Base-by-base conservation (phyloP, 2,797 vertebrate genomes). In the Anabas testudineus region DNA sequence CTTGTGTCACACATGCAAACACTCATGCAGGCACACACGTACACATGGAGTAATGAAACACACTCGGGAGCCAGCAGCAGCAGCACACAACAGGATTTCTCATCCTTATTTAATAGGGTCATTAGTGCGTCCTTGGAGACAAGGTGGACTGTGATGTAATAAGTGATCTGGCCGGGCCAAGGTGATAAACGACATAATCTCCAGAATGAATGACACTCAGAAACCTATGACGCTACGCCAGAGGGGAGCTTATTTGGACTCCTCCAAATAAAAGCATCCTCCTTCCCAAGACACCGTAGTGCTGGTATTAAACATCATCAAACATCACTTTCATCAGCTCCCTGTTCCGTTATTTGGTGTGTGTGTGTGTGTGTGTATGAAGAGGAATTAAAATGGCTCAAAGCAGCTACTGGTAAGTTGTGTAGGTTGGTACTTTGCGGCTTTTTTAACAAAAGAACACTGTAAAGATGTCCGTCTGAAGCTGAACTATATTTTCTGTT, bases 121-220 rank as follows among this genome's bases (percentile, higher is more conserved):
- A 59, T 83, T 87, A 84, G 72, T 32, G 74, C 80, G 89, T 88
- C 91, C 90, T 91, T 92, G 87, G 81, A 87, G 77, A 88, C 39
- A 58, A 80, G 80, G 73, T 83, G 78, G 75, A 62, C 80, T 67
- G 67, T 90, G 87, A 92, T 89, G 84, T 82, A 88, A 90, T 85
- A 86, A 84, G 67, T 72, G 74, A 84, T 87, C 67, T 74, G 68
- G 57, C 43, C 19, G 5, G 58, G 51, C 70, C 32, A 22, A 66
- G 75, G 81, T 42, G 28, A 76, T 81, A 84, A 87, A 87, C 74
- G 58, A 72, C 89, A 89, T 85, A 84, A 88, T 87, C 78, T 83
- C 61, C 54, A 28, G 71, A 84, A 87, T 76, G 71, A 89, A 84
- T 84, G 81, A 84, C 67, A 76, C 59, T 65, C 67, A 65, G 72